Percentiles rank a stretch among this genome's conserved stretches.
These are phyloP conservation scores for Brachionus plicatilis DNA, from an alignment of 1,140 invertebrate species.

Conservation along the genomic window DNA sequence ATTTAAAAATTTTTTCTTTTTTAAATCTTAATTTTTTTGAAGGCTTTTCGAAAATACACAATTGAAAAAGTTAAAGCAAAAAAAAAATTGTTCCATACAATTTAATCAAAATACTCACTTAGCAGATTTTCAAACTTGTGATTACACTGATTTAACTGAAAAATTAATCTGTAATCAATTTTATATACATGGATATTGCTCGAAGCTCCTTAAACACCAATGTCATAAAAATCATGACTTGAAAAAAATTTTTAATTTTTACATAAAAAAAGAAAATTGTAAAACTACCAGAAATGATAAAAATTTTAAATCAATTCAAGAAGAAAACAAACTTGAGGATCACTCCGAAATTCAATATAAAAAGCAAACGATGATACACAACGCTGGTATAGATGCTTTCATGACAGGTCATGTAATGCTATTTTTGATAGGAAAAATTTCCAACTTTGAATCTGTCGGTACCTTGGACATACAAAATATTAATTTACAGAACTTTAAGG, in stretches of 20 bases:
- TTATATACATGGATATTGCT: constrained; percentile 53
- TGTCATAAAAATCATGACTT: constrained; percentile 55
- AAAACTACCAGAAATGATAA: constrained; percentile 33
- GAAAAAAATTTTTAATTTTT: constrained; percentile 47
- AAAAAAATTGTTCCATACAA: neutral
- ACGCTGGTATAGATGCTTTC: constrained; percentile 58
- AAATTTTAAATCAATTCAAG: neutral
- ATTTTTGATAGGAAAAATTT: constrained; percentile 45
- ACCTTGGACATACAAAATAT: neutral
- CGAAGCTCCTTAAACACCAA: constrained; percentile 47
- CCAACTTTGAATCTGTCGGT: constrained; percentile 35
- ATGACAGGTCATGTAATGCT: constrained; percentile 57
- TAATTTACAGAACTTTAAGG: constrained; percentile 38
- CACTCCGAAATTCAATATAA: neutral
- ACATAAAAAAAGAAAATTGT: constrained; percentile 42
- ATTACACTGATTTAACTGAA: neutral
- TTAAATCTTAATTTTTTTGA: neutral
- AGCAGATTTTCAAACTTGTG: neutral
- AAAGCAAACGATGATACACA: constrained; percentile 45
- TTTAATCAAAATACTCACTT: neutral
- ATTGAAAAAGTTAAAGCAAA: neutral
- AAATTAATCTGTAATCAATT: constrained; percentile 32
- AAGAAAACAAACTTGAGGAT: neutral
- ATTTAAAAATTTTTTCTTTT: neutral
- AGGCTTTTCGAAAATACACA: neutral